Percentiles rank a stretch among this genome's conserved stretches.
Conservation (phyloP, 2,113 vertebrate species). For the Parus major region DNA sequence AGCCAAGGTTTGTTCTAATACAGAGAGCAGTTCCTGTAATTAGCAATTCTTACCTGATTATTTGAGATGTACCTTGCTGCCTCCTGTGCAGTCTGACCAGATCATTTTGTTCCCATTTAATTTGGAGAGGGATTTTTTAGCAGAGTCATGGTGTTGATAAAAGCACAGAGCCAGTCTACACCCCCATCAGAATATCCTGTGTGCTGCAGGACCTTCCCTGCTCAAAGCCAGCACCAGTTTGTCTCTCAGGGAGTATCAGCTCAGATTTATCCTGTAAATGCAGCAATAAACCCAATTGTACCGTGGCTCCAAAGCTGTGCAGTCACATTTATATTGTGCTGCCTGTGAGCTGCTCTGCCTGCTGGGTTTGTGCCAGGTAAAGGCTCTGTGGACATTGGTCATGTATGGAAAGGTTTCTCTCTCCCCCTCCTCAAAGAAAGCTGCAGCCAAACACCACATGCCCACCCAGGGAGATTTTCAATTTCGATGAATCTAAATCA, state of each 20-base stretch:
- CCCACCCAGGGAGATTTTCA: background rate
- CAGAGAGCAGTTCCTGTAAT: background rate
- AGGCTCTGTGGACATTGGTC: accelerated
- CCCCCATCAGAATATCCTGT: background rate
- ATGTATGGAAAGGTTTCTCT: background rate
- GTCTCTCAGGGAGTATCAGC: background rate
- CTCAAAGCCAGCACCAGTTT: background rate
- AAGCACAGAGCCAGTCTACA: background rate
- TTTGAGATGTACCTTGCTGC: background rate
- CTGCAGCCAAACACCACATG: accelerated
- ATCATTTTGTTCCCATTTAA: background rate
- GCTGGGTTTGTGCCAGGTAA: background rate
- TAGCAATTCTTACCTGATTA: background rate
- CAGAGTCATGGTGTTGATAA: background rate
- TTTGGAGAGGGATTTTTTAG: background rate
- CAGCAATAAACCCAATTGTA: background rate
- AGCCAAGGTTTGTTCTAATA: background rate
- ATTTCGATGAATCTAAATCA: background rate
- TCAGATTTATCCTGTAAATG: background rate
- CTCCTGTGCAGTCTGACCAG: background rate
- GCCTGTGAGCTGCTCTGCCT: background rate
- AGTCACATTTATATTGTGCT: accelerated
- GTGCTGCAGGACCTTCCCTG: background rate
- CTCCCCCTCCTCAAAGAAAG: background rate
- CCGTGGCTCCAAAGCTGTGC: background rate